A percentile compares a stretch with the other conserved stretches of the same genome.
phyloP scores from a whole-genome alignment of 2,797 vertebrate species.

The Poeciliopsis presidionis region DNA sequence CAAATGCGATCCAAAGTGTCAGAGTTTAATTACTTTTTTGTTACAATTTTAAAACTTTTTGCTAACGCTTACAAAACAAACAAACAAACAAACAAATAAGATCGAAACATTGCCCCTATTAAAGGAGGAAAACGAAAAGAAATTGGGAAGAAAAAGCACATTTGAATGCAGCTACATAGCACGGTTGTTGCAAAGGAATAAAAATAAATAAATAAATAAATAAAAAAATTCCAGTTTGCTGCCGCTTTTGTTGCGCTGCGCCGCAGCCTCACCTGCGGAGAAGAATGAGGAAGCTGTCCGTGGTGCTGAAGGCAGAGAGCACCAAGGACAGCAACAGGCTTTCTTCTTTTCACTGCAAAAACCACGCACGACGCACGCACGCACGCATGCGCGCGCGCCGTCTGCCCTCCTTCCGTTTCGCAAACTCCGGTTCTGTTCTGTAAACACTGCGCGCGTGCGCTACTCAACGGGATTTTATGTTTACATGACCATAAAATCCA shows the following conservation, averaged over 20 bases:
- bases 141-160: not conserved
- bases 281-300: constrained; percentile 66
- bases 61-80: too few species aligned
- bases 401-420: not conserved
- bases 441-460: not conserved
- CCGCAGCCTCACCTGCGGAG: constrained; percentile 59
- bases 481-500: not conserved
- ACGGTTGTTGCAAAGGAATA: constrained; percentile 25
- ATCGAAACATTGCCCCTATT: not conserved
- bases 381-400: too few species aligned
- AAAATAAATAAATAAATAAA: constrained; percentile 10
- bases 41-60: not conserved
- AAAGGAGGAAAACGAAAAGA: not conserved
- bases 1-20: not conserved
- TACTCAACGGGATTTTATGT: not conserved
- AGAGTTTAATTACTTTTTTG: not conserved
- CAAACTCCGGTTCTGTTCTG: not conserved
- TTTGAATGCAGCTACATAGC: constrained; percentile 27
- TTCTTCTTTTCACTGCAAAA: constrained; percentile 5
- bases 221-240: constrained; percentile 33
- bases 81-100: too few species aligned
- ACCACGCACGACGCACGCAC: not conserved
- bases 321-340: constrained; percentile 62
- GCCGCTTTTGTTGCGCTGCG: constrained; percentile 17
- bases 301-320: constrained; percentile 65